Conservation (phyloP, 2,888 invertebrate species). For the Clusia tigrina region DNA sequence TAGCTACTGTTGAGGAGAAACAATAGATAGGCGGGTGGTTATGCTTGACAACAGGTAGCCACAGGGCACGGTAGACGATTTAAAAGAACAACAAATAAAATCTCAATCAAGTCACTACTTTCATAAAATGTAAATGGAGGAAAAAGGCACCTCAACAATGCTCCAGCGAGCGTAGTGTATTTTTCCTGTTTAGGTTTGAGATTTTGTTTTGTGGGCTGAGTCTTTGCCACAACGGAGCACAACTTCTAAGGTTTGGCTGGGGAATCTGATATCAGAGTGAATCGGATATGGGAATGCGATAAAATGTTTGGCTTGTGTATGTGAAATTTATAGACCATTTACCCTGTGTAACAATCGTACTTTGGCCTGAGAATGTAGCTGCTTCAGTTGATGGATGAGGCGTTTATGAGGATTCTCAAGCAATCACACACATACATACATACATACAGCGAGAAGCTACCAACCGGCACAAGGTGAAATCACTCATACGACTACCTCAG, state of each 20-base stretch:
- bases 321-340: neutral
- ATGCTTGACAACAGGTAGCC: too few relatives aligned
- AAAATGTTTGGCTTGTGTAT: too few relatives aligned
- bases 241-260: neutral
- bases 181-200: neutral
- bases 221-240: too few relatives aligned
- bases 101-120: neutral
- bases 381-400: neutral
- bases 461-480: neutral
- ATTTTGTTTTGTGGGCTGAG: neutral
- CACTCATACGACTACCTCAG: neutral
- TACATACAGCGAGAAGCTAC: too few relatives aligned
- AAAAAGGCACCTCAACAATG: neutral
- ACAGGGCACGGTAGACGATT: too few relatives aligned
- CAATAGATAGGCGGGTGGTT: too few relatives aligned
- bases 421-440: neutral
- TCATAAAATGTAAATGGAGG: neutral
- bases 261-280: neutral
- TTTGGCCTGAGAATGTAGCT: neutral
- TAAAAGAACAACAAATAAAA: constrained; percentile 11
- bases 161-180: neutral
- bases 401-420: neutral
- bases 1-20: too few relatives aligned
- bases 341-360: neutral
- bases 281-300: neutral